Evolutionary conservation across 92 coral and sea anemone species (phyloP), one percentile per base, ranked within the genome.

Genomic region (Heteractis magnifica): DNA sequence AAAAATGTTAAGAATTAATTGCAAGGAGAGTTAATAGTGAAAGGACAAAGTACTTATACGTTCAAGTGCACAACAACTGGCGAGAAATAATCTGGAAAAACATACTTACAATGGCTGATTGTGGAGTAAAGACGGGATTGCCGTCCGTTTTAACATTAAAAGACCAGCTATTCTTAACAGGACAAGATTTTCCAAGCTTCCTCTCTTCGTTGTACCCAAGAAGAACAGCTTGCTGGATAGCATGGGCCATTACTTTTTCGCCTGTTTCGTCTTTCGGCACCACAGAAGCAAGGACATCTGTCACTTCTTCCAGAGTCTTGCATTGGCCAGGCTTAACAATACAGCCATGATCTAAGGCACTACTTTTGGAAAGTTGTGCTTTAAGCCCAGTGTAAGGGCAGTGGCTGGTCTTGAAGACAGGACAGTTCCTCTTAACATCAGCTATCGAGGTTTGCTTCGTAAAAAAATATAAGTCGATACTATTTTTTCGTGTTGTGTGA

Each of bases 271-370:
- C 81, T 48, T 52, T 13, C 9, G 81, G 81, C 18, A 77, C 81
- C 5, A 77, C 23, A 50, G 49, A 5, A 15, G 64, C 65, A 21
- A 77, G 49, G 41, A 77, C 50, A 26, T 77, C 81, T 12, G 81
- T 15, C 21, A 77, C 70, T 18, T 77, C 81, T 13, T 20, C 81
- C 26, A 52, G n/a, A 19, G 81, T 77, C 20, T 56, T 77, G 41
- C 81, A 77, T 21, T 77, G 81, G 8, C 81, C 81, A 18, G 81
- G 81, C 9, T 77, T 77, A 4, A 77, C 81, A 88, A 94, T 81
- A 92, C 72, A 41, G 83, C 98, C 98, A 88, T 92, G 80, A 84
- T 91, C 86, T 88, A 94, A n/a, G 91, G 89, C 55, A 80, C 77
- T 18, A 91, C 79, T 72, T 51, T 62, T 83, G 87, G 72, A 80